phyloP scores from a whole-genome alignment of 35 echinoderm and acorn worm species.

The Acanthaster planci region DNA sequence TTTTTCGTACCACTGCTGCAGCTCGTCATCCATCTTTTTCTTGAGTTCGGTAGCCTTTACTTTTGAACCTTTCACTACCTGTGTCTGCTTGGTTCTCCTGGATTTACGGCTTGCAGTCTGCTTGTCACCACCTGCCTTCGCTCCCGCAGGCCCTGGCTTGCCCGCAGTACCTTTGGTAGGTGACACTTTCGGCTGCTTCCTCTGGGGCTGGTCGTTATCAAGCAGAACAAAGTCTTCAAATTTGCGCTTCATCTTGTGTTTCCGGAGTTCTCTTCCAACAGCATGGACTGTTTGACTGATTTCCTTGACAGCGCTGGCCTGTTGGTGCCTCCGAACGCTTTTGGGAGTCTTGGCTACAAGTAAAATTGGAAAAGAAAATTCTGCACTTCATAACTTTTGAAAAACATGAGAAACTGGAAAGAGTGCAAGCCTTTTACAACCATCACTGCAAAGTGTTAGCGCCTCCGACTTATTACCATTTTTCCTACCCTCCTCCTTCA shows the following conservation, averaged over 20 bases:
- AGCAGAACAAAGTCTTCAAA: slow-evolving; percentile 4
- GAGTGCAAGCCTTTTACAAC: too few species aligned
- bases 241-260: slow-evolving; percentile 14
- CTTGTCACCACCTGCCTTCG: not conserved
- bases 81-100: not conserved
- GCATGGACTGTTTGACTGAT: not conserved
- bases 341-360: not conserved
- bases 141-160: too few species aligned
- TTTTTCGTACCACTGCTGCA: slow-evolving; percentile 23
- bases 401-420: too few species aligned
- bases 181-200: not conserved
- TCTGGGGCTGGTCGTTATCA: not conserved
- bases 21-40: slow-evolving; percentile 3
- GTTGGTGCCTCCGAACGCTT: not conserved
- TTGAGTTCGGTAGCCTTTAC: not conserved
- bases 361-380: not conserved
- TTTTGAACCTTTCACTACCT: not conserved
- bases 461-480: too few species aligned
- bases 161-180: not conserved
- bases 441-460: too few species aligned
- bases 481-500: too few species aligned
- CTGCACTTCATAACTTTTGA: too few species aligned
- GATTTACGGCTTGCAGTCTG: not conserved
- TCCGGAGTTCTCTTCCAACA: not conserved
- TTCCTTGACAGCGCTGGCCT: not conserved